Evolutionary conservation across 2,797 vertebrate species (phyloP), one percentile per base, ranked within the genome.

Genomic region (Fratercula arctica): DNA sequence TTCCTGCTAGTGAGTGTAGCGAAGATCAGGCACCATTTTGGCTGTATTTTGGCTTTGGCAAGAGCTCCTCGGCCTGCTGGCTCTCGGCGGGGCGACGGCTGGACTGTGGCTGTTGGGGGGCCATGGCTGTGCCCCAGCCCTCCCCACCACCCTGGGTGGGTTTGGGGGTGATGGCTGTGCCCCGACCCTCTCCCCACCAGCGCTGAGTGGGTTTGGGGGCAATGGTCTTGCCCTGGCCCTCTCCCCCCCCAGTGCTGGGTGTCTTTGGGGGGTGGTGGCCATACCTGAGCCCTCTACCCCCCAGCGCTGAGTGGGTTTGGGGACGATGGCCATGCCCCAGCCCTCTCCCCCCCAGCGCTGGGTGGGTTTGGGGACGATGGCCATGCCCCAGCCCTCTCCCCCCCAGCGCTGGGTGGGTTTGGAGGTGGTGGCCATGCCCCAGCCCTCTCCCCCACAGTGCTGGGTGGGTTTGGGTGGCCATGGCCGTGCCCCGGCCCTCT

Each of bases 1-100:
- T 81, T 95, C 90, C 93, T 48, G 80, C 79, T 56, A 61, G 94
- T 4, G 74, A 73, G 83, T 50, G 6, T n/a, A 67, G 70, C 26
- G 15, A 86, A 73, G 73, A 79, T 54, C n/a, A 11, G 4, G 33
- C 78, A 33, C 87, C 64, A 28, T 28, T 63, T 23, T 8, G 48
- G 93, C 96, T 82, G 84, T 86, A 39, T 85, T 67, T 60, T 61
- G 85, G 94, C 95, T 96, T 96, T 64, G 90, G 72, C 64, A 39
- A 67, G 73, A 54, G 20, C 70, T 82, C 87, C 29, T 6, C 51
- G 11, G 17, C 51, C 87, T 35, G 67, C 83, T 7, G 72, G 75
- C 73, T 91, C 45, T 84, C 3, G 21, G 57, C 16, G 67, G 68
- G 86, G 54, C 45, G 23, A 10, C 10, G 1, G 8, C 59, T 3